phyloP scores from a whole-genome alignment of 2,797 vertebrate genomes.

The Monodelphis domestica region DNA sequence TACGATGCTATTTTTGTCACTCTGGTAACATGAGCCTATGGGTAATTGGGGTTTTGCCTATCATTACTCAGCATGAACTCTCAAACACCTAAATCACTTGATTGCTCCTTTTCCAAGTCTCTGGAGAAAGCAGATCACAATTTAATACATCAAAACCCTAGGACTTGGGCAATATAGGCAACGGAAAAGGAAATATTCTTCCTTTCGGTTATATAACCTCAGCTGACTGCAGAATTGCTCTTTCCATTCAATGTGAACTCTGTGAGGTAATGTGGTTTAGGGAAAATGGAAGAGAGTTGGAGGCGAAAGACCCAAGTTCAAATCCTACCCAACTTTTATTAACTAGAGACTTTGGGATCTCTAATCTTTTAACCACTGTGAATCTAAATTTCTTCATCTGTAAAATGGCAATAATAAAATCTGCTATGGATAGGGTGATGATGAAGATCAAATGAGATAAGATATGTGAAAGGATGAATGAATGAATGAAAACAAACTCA shows the following conservation, averaged over 20 bases:
- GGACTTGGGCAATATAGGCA: not conserved
- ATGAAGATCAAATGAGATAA: not conserved
- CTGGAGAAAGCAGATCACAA: constrained; percentile 17
- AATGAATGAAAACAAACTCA: not conserved
- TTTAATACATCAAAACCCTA: not conserved
- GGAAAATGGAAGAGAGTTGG: not conserved
- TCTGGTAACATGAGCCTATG: not conserved
- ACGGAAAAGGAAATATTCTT: not conserved
- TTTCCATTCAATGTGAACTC: not conserved
- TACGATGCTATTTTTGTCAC: not conserved
- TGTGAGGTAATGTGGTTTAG: not conserved
- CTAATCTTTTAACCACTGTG: not conserved
- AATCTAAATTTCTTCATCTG: not conserved
- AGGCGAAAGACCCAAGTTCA: not conserved
- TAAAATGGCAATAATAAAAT: not conserved
- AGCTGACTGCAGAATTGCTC: not conserved
- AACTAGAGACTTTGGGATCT: not conserved
- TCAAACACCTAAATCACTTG: not conserved
- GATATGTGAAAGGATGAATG: not conserved
- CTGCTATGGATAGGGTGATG: not conserved
- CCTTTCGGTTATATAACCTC: not conserved
- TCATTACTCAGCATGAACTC: not conserved
- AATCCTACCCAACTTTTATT: not conserved
- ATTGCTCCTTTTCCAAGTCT: constrained; percentile 12
- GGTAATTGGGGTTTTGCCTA: not conserved